A percentile compares a stretch with the other conserved stretches of the same genome.
Evolutionary conservation across 2,888 invertebrate species (phyloP).

Genomic region (Himalopsyche anomala): DNA sequence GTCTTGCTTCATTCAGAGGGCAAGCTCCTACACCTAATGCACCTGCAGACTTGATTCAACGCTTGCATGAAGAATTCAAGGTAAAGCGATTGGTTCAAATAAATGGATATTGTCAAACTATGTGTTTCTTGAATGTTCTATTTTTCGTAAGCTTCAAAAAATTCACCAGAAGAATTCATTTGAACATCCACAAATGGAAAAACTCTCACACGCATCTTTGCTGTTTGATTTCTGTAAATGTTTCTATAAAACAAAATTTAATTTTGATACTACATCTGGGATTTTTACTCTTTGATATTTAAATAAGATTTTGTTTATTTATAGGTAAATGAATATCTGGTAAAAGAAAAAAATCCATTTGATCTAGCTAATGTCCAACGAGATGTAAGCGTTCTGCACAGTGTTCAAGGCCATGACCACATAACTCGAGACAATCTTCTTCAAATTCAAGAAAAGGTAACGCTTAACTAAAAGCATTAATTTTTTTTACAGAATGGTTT

Average conservation of each 20-base stretch:
- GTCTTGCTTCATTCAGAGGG: constrained; percentile 78
- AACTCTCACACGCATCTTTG: neutral
- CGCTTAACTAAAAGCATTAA: neutral
- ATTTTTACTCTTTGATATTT: neutral
- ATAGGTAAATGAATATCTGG: constrained; percentile 83
- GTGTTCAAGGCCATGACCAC: constrained; percentile 81
- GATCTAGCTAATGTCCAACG: constrained; percentile 81
- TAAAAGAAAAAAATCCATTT: constrained; percentile 87
- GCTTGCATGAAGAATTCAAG: constrained; percentile 86
- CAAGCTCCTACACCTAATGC: constrained; percentile 75
- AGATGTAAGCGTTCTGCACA: constrained; percentile 82
- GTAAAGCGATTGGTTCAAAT: constrained; percentile 67
- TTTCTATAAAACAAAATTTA: neutral
- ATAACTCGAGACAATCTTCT: constrained; percentile 82
- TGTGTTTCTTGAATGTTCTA: too few relatives aligned
- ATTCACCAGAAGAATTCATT: too few relatives aligned
- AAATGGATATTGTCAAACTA: too few relatives aligned
- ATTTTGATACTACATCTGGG: neutral
- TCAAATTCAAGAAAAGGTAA: constrained; percentile 80
- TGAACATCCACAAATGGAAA: too few relatives aligned
- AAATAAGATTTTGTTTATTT: constrained; percentile 59
- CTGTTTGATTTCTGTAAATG: neutral
- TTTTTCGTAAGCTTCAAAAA: too few relatives aligned
- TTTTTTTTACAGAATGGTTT: too few relatives aligned
- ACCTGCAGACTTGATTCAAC: constrained; percentile 82